phyloP scores from a whole-genome alignment of 2,113 vertebrate species.

The Neolamprologus sp. region DNA sequence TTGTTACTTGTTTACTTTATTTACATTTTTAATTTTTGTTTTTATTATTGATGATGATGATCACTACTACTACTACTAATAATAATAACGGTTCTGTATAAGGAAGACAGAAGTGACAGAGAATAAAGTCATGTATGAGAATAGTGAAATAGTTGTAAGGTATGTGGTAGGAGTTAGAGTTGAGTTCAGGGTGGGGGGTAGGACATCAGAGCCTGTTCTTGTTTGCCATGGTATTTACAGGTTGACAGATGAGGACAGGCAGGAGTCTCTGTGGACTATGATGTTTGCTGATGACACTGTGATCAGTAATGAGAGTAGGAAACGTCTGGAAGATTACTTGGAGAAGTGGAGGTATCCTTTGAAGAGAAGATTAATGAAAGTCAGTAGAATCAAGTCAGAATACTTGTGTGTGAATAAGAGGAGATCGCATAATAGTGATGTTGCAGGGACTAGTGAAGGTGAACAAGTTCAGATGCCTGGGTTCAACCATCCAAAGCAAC shows the following conservation, averaged over 20 bases:
- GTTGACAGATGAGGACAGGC: not conserved
- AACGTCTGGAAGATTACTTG: not conserved
- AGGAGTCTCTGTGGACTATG: not conserved
- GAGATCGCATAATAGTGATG: not conserved
- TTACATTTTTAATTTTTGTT: not conserved
- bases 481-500: not conserved
- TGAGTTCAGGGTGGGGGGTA: not conserved
- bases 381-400: not conserved
- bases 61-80: accelerated
- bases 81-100: not conserved
- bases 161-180: not conserved
- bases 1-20: not conserved
- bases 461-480: not conserved
- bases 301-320: not conserved
- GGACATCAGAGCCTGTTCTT: not conserved
- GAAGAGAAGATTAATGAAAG: not conserved
- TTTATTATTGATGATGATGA: not conserved
- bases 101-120: not conserved
- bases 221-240: not conserved
- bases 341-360: not conserved
- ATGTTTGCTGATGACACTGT: not conserved
- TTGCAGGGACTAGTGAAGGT: not conserved
- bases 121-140: not conserved
- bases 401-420: not conserved
- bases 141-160: not conserved